A percentile compares a stretch with the other conserved stretches of the same genome.
phyloP scores from a whole-genome alignment of 2,797 vertebrate genomes.

The Acrocephalus scirpaceus region DNA sequence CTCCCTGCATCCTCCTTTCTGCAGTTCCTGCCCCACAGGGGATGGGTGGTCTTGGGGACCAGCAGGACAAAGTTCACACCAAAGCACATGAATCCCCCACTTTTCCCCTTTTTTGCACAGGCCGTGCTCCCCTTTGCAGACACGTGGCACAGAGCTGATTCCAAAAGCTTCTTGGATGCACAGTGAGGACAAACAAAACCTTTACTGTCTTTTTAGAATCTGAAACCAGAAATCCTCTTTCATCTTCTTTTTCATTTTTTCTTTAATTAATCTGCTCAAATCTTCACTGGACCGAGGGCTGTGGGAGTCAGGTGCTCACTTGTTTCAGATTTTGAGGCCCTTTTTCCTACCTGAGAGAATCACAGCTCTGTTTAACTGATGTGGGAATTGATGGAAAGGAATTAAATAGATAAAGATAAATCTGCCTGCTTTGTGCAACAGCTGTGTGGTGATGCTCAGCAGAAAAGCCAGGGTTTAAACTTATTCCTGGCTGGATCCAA shows the following conservation, averaged over 20 bases:
- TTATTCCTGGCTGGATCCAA: not conserved
- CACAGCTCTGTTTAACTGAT: not conserved
- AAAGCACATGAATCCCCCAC: rapidly evolving
- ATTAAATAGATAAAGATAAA: not conserved
- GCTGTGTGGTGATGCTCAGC: rapidly evolving
- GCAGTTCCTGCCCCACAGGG: not conserved
- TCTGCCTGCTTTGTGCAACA: not conserved
- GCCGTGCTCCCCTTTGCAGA: not conserved
- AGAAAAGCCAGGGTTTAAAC: not conserved
- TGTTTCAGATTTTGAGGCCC: not conserved
- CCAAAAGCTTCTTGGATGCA: not conserved
- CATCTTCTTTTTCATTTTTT: not conserved
- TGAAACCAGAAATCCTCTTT: slow-evolving; percentile 50
- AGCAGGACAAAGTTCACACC: not conserved
- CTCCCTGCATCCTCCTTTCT: not conserved
- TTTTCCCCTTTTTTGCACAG: not conserved
- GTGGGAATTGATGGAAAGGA: not conserved
- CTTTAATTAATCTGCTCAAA: not conserved
- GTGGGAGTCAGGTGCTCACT: not conserved
- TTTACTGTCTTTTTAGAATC: not conserved
- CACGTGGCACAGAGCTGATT: rapidly evolving
- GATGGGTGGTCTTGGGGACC: not conserved
- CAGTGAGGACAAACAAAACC: not conserved
- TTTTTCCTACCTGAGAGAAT: not conserved
- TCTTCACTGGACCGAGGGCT: rapidly evolving